Base-by-base conservation (phyloP, 2,888 invertebrate genomes). In the Altica lythri region DNA sequence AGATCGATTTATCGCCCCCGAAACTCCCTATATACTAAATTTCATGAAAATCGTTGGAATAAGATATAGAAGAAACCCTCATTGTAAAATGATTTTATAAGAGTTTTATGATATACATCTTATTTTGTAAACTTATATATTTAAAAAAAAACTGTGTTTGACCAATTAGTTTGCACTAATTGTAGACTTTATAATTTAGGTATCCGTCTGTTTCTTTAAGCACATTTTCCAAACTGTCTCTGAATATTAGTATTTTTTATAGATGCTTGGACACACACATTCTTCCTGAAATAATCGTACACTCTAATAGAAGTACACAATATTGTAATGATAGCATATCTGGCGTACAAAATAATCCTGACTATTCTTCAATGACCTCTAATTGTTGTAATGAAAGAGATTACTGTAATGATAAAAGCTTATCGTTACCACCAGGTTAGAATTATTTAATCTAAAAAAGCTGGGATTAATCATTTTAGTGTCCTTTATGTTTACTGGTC, bases 371-470 rank as follows among this genome's bases (percentile, higher is more conserved):
- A 60, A 59, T 57, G 59, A 56, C 60, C 16, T 64, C 68, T 42
- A 56, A 67, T 66, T 89, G 88, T 84, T 89, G 88, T 79, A 75
- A 76, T 56, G 73, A 80, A 69, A 79, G 80, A 75, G 86, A 87
- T 81, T 85, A 80, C 81, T 90, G 89, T 84, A 89, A 86, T 75
- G 72, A 71, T 62, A 70, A 78, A 25, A 30, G 18, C 6, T 43
- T 58, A 44, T 37, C 53, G 12, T 54, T 60, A 18, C 30, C 32
- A 22, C 19, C 49, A 49, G 51, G 55, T 51, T 55, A 55, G 40
- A 53, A 10, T 47, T 38, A 6, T 49, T 42, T 37, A 22, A 43
- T 37, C 13, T 40, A 22, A 40, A 22, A 37, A 49, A 46, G n/a
- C n/a, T 54, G 60, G 57, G 53, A 18, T 46, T 46, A 46, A 52